Conservation (phyloP, 2,113 vertebrate genomes). For the Pangasianodon hypophthalmus region DNA sequence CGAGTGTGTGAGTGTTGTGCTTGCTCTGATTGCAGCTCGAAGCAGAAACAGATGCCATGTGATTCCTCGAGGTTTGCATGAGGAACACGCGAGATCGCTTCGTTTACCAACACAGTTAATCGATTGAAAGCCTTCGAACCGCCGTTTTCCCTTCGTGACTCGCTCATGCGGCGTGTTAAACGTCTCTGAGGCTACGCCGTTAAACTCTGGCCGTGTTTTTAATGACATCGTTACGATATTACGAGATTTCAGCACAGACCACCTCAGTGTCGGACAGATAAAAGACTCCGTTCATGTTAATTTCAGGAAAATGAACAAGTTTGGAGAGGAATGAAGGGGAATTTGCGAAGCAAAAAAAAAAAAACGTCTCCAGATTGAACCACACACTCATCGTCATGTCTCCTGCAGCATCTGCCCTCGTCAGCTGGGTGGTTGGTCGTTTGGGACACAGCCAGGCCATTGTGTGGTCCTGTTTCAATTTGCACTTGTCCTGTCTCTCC, state of each 20-base stretch:
- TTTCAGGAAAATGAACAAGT: neutral
- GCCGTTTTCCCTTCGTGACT: neutral
- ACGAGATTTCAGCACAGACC: constrained; percentile 15
- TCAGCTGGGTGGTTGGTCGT: constrained; percentile 31
- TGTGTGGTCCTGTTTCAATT: constrained; percentile 23
- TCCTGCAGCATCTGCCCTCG: neutral
- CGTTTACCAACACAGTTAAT: constrained; percentile 21
- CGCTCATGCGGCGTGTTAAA: constrained; percentile 32
- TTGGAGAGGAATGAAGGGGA: neutral
- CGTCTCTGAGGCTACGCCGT: neutral
- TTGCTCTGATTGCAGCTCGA: neutral
- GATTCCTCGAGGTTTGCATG: neutral
- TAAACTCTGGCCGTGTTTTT: neutral
- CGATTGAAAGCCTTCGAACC: neutral
- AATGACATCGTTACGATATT: neutral
- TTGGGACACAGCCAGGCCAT: neutral
- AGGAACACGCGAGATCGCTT: neutral
- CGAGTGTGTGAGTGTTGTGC: neutral
- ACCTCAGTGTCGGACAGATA: constrained; percentile 9
- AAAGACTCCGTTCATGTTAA: neutral
- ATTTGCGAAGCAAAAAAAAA: neutral
- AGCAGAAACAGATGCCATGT: neutral
- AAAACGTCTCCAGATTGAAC: constrained; percentile 6
- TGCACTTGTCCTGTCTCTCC: constrained; percentile 17
- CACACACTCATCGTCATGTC: neutral